Evolutionary conservation across 2,888 invertebrate species (phyloP), one percentile per base, ranked within the genome.

Genomic region (Ernsta delagoae): DNA sequence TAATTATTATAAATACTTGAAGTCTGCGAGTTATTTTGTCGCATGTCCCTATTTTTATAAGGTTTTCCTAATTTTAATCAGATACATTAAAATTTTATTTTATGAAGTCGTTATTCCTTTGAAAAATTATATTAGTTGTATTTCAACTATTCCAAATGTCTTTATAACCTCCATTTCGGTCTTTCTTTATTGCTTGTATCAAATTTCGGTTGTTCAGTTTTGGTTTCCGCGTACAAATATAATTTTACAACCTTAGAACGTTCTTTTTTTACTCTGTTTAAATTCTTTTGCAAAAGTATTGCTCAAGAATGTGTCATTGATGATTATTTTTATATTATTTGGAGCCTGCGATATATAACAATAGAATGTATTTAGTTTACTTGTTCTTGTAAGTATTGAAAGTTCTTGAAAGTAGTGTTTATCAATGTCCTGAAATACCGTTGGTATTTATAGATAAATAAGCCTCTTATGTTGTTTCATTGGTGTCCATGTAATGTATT

Each of bases 221-320:
- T n/a, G 9, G 7, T 57, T 57, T 57, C 12, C 53, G 53, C 5
- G 31, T 57, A 34, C 7, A 36, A 57, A 57, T 57, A 57, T 57
- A 57, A 36, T 36, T 36, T 57, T 36, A 24, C 34, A 36, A n/a
- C n/a, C 9, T 59, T 24, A 24, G 24, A 24, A 24, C 1, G 24
- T 24, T 24, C 24, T 24, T 24, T 24, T 24, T 24, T 39, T 16
- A 12, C 41, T 39, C 2, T 39, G 34, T 16, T 3, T 11, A 34
- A 54, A 31, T 54, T 34, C 36, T 36, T 24, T 24, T 24, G 24
- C 24, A 24, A 24, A 16, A n/a, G 50, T 54, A 31, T 54, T 12
- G 24, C 54, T 41, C 45, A 59, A 64, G 71, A 74, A 75, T 74
- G 66, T 76, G 70, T 72, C 74, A 71, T 75, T 64, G 69, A 74